phyloP scores from a whole-genome alignment of 92 coral and sea anemone genomes.

The Umimayanthus kanabou region DNA sequence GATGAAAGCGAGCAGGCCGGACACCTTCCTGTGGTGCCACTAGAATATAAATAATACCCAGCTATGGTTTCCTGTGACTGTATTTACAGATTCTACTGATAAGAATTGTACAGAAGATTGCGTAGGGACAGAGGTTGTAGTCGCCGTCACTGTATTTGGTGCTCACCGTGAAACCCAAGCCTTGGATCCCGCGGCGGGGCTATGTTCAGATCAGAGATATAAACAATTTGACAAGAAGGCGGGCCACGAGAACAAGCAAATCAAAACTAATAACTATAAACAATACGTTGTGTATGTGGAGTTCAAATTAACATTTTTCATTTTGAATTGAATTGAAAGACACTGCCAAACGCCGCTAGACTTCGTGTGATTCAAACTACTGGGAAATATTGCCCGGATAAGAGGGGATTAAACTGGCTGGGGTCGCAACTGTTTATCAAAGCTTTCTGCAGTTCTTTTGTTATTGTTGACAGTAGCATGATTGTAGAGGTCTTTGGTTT shows the following conservation, averaged over 20 bases:
- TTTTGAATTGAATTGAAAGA: constrained; percentile 26
- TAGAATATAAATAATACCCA: background rate
- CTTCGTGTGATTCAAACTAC: constrained; percentile 28
- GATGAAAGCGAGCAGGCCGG: too few species aligned
- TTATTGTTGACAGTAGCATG: constrained; percentile 22
- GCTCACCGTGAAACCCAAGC: constrained; percentile 7
- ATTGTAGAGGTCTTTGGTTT: constrained; percentile 3
- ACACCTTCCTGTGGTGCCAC: background rate
- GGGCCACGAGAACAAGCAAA: constrained; percentile 6
- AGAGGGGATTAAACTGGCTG: constrained; percentile 33
- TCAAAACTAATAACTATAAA: constrained; percentile 32
- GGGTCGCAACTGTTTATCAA: constrained; percentile 44
- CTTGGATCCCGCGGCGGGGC: constrained; percentile 16
- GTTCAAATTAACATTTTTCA: constrained; percentile 45
- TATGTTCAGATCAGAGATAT: constrained; percentile 24
- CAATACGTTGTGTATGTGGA: constrained; percentile 27
- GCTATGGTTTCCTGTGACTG: constrained; percentile 22
- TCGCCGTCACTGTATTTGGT: background rate
- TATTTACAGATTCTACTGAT: constrained; percentile 39
- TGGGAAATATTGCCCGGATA: constrained; percentile 42
- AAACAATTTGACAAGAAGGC: constrained; percentile 45
- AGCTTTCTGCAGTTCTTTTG: constrained; percentile 17
- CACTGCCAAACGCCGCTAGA: constrained; percentile 4
- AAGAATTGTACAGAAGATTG: constrained; percentile 14
- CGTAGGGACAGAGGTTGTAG: background rate